Conservation (phyloP, 2,888 invertebrate species). For the Drosophila borealis region DNA sequence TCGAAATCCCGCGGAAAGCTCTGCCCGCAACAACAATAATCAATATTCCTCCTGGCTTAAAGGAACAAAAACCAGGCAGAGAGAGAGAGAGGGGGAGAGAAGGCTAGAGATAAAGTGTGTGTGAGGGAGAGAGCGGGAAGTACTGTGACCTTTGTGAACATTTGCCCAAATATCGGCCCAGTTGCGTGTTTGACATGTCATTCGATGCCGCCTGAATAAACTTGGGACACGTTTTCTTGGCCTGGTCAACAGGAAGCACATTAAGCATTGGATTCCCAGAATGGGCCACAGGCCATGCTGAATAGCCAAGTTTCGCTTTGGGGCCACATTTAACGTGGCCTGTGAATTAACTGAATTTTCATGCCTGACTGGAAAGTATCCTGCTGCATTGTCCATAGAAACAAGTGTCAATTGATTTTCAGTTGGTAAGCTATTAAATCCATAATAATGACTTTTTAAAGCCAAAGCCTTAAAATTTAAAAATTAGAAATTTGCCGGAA, state of each 20-base stretch:
- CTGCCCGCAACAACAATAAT: conserved; percentile 65
- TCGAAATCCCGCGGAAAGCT: conserved; percentile 66
- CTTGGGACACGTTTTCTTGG: conserved; percentile 47
- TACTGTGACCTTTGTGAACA: conserved; percentile 6
- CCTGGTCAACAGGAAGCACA: conserved; percentile 76
- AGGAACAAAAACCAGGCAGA: not conserved
- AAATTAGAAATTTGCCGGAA: too few species aligned
- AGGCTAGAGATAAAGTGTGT: not conserved
- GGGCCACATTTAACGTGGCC: conserved; percentile 60
- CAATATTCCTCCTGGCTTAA: conserved; percentile 55
- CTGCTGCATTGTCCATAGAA: conserved; percentile 9
- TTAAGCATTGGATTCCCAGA: conserved; percentile 53
- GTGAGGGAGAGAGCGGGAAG: not conserved
- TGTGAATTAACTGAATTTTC: conserved; percentile 49
- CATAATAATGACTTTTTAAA: not conserved
- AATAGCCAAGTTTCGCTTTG: conserved; percentile 31
- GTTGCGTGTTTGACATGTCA: conserved; percentile 77
- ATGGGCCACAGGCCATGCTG: conserved; percentile 29
- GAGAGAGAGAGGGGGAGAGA: conserved; percentile 7
- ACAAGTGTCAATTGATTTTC: not conserved
- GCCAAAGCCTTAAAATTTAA: too few species aligned
- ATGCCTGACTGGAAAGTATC: conserved; percentile 28
- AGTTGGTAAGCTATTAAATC: not conserved
- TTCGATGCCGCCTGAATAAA: conserved; percentile 59
- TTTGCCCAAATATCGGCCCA: conserved; percentile 44